These are phyloP conservation scores for Euphonia xanthogaster DNA, from an alignment of 2,797 vertebrate species.

Conservation along the genomic window DNA sequence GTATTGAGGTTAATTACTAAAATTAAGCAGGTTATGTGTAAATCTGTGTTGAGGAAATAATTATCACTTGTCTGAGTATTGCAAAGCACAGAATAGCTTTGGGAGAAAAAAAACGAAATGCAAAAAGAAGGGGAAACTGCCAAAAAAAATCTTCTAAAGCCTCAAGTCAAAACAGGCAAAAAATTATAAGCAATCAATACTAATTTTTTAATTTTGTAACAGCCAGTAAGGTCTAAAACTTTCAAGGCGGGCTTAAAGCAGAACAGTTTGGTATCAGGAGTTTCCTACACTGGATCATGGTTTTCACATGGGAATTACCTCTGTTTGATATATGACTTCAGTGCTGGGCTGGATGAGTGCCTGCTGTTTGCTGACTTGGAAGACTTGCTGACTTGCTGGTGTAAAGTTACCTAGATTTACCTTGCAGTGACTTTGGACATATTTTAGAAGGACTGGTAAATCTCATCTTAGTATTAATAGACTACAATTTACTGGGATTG, in stretches of 20 bases:
- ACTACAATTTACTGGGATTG: not conserved
- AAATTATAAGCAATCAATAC: not conserved
- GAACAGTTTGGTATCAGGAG: not conserved
- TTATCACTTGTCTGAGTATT: not conserved
- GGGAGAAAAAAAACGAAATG: not conserved
- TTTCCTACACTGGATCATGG: not conserved
- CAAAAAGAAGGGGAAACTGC: not conserved
- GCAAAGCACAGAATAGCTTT: not conserved
- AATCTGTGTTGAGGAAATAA: not conserved
- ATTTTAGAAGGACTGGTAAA: not conserved
- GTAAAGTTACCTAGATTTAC: not conserved
- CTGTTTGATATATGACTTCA: not conserved
- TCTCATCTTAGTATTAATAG: not conserved
- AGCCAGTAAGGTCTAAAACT: not conserved
- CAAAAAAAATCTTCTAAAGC: not conserved
- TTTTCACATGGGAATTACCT: not conserved
- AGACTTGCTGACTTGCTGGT: too few species aligned
- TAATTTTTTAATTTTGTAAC: not conserved
- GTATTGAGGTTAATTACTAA: not conserved
- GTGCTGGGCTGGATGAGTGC: fast-evolving
- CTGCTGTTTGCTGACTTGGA: not conserved
- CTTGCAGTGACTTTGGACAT: not conserved
- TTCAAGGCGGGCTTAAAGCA: not conserved
- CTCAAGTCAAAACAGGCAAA: not conserved
- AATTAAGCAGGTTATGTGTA: not conserved